A percentile compares a stretch with the other conserved stretches of the same genome.
Evolutionary conservation across 2,113 vertebrate genomes (phyloP).

Genomic region (Eleginops maclovinus): DNA sequence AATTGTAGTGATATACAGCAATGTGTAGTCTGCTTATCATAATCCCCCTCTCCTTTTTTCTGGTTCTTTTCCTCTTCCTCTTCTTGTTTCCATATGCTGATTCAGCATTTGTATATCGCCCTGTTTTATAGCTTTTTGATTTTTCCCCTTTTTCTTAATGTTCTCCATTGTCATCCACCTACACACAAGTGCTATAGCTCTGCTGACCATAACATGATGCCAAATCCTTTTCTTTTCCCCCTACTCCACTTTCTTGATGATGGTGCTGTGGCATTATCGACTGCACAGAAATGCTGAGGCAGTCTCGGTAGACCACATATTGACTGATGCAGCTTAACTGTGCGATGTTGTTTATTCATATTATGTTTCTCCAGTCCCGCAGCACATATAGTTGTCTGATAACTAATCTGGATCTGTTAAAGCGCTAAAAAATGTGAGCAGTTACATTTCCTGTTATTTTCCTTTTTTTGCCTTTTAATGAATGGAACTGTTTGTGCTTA

Average conservation of each 20-base stretch:
- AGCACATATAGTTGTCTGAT: background rate
- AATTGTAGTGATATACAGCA: slow-evolving; percentile 15
- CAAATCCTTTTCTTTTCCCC: background rate
- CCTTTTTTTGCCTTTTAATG: background rate
- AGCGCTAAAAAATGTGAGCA: background rate
- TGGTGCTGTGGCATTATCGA: slow-evolving; percentile 44
- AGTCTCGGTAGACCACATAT: slow-evolving; percentile 45
- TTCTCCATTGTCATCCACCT: background rate
- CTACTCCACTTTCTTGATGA: slow-evolving; percentile 16
- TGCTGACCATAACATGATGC: slow-evolving; percentile 7
- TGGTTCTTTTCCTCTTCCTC: background rate
- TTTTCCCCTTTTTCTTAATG: background rate
- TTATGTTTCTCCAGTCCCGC: slow-evolving; percentile 12
- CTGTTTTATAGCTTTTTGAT: background rate
- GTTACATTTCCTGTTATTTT: background rate
- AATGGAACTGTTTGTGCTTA: background rate
- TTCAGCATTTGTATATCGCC: background rate
- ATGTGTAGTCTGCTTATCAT: slow-evolving; percentile 18
- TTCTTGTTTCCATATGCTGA: background rate
- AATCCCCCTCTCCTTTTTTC: background rate
- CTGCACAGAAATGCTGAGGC: slow-evolving; percentile 36
- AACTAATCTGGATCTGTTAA: slow-evolving; percentile 24
- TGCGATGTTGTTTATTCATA: slow-evolving; percentile 41
- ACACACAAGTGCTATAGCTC: background rate
- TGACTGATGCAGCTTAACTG: slow-evolving; percentile 34